Base-by-base conservation (phyloP, 2,888 invertebrate genomes). In the Acrobasis repandana region DNA sequence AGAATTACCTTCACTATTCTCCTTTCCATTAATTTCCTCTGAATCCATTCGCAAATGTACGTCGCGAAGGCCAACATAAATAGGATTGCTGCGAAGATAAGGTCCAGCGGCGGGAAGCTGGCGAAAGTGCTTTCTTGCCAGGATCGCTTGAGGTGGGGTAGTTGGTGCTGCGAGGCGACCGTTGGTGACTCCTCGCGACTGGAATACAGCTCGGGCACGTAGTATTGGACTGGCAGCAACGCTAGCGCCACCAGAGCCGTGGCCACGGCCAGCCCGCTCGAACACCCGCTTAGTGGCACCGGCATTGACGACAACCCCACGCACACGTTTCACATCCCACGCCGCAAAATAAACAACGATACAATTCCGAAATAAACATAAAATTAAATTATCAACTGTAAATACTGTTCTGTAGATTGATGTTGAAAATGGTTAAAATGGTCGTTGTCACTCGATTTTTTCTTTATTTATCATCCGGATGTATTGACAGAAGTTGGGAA, bases 31-130 rank as follows among this genome's bases (percentile, higher is more conserved):
- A 86, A 67, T 72, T 88, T 89, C 65, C 85, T 82, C 62, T 90
- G 90, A 65, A 89, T 80, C 86, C 86, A 88, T 69, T 88, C 88
- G 70, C 79, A 84, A 51, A 86, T 61, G 65, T 88, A 85, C 43
- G 73, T 82, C 15, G 77, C 33, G 16, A 82, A 58, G n/a, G 77
- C 84, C 47, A 83, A 48, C 46, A 76, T 33, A 38, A 85, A 51
- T 61, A 90, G 71, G 11, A 75, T 62, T 14, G 76, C 58, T 33
- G 87, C 79, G 54, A 84, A 68, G 60, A 83, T 68, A 18, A 86
- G 57, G 68, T 90, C 87, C 57, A 85, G 66, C n/a, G 83, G 77
- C 28, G 86, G 79, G 52, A 80, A 65, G 61, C 73, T 61, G 16
- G 73, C 65, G 47, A 74, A 36, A 11, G 72, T 61, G 64, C 64